Conservation (phyloP, 2,113 vertebrate species). For the Esox niger region DNA sequence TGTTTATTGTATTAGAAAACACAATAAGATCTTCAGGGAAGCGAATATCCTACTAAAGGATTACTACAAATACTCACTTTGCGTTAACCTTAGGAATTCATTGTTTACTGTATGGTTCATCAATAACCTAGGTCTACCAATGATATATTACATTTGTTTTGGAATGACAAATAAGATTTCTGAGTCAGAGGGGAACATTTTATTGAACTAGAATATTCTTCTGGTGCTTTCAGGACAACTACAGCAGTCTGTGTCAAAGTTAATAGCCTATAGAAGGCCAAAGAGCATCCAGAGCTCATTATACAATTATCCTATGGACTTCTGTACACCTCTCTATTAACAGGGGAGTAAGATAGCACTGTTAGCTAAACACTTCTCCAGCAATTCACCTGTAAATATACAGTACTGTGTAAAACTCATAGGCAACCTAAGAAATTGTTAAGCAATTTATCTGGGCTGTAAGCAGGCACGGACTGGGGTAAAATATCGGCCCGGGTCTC, state of each 20-base stretch:
- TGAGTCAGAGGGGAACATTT: background rate
- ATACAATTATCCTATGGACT: slow-evolving; percentile 1
- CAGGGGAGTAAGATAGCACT: background rate
- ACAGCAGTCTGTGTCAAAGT: background rate
- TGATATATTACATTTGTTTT: background rate
- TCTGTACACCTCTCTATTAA: background rate
- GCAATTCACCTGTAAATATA: too few species aligned
- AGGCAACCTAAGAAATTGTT: too few species aligned
- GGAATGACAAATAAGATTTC: background rate
- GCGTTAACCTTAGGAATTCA: background rate
- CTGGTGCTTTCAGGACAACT: background rate
- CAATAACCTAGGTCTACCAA: background rate
- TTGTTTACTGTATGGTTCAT: background rate
- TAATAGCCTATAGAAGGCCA: background rate
- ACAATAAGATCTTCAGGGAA: background rate
- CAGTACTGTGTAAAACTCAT: too few species aligned
- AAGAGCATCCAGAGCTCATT: slow-evolving; percentile 5
- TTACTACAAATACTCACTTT: background rate
- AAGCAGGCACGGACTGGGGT: too few species aligned
- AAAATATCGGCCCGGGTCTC: too few species aligned
- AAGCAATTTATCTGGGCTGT: too few species aligned
- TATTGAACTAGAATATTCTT: background rate
- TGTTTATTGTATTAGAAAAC: background rate
- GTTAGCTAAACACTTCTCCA: slow-evolving; percentile 2
- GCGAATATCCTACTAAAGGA: background rate